Evolutionary conservation across 2,888 invertebrate species (phyloP).

Genomic region (Morpho achilles): DNA sequence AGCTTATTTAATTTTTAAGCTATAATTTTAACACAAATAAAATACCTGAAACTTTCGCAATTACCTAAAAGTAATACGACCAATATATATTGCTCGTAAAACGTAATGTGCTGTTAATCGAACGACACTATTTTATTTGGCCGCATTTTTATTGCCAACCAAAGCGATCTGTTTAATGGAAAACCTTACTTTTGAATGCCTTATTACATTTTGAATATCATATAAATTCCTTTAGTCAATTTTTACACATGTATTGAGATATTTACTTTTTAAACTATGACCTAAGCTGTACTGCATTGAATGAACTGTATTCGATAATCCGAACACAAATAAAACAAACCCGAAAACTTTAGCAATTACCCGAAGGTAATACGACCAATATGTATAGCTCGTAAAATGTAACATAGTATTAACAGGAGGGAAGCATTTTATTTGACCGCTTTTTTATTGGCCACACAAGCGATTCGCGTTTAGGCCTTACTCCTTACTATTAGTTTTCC

Average conservation of each 20-base stretch:
- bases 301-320: neutral
- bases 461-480: slow-evolving; percentile 3
- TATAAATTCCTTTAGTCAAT: too few relatives aligned
- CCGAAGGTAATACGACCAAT: slow-evolving; percentile 9
- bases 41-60: slow-evolving; percentile 2
- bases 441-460: slow-evolving; percentile 4
- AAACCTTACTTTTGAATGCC: neutral
- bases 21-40: slow-evolving; percentile 1
- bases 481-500: neutral
- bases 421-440: slow-evolving; percentile 2
- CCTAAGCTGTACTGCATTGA: too few relatives aligned
- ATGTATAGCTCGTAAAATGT: slow-evolving; percentile 1
- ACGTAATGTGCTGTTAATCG: neutral
- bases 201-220: too few relatives aligned
- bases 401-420: neutral
- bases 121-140: neutral
- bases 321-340: neutral
- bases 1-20: too few relatives aligned
- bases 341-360: slow-evolving; percentile 1
- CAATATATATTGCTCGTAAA: slow-evolving; percentile 1
- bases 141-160: slow-evolving; percentile 3
- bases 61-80: slow-evolving; percentile 5
- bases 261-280: too few relatives aligned
- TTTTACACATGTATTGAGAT: too few relatives aligned
- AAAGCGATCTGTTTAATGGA: slow-evolving; percentile 4